phyloP scores from a whole-genome alignment of 2,888 invertebrate genomes.

The Balanococcus diminutus region DNA sequence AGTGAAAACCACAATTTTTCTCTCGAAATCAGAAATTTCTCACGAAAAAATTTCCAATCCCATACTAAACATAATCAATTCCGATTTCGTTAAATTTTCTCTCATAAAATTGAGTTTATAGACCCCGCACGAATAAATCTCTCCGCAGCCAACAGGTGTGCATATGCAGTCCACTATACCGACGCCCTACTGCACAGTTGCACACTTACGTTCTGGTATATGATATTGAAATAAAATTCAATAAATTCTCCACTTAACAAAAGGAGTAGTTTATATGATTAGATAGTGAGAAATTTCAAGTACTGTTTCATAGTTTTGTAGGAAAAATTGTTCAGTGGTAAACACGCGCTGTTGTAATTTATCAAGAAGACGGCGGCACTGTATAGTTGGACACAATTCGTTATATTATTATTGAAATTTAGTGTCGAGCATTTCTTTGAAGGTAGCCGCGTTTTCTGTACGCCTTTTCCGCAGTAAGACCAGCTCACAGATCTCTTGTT shows the following conservation, averaged over 20 bases:
- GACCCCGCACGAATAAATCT: background rate
- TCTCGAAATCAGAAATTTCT: too few species aligned
- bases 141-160: background rate
- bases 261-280: slow-evolving; percentile 35
- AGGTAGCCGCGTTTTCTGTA: slow-evolving; percentile 47
- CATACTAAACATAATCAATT: too few species aligned
- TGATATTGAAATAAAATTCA: background rate
- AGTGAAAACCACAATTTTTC: too few species aligned
- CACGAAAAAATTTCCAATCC: too few species aligned
- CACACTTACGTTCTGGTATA: too few species aligned
- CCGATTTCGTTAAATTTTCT: background rate
- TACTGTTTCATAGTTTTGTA: background rate
- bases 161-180: background rate
- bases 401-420: slow-evolving; percentile 54
- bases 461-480: slow-evolving; percentile 50
- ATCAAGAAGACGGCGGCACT: slow-evolving; percentile 47
- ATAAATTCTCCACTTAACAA: slow-evolving; percentile 2
- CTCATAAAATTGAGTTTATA: background rate
- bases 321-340: slow-evolving; percentile 48
- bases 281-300: slow-evolving; percentile 23
- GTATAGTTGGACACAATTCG: slow-evolving; percentile 48
- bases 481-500: slow-evolving; percentile 51
- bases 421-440: slow-evolving; percentile 50
- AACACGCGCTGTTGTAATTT: slow-evolving; percentile 52
- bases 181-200: background rate